Evolutionary conservation across 1,140 invertebrate genomes (phyloP).

Genomic region (Pachypeltis micranthus): DNA sequence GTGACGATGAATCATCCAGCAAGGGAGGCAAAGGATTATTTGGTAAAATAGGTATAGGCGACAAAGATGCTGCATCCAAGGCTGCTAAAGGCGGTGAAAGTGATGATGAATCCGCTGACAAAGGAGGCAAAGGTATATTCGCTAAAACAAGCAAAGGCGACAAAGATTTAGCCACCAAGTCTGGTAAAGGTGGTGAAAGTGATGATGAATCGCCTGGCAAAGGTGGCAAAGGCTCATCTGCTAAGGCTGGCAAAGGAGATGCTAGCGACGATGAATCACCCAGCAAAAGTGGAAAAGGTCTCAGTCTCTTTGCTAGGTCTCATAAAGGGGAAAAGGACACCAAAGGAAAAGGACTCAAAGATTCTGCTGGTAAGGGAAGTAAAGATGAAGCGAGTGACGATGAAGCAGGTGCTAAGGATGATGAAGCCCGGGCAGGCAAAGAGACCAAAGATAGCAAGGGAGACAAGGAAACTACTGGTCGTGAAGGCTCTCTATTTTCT

Average conservation of each 20-base stretch:
- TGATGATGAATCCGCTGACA: no score
- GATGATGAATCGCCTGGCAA: neutral
- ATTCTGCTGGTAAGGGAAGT: slow-evolving; percentile 16
- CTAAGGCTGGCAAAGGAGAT: neutral
- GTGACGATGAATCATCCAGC: slow-evolving; percentile 4
- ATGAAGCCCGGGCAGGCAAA: slow-evolving; percentile 31
- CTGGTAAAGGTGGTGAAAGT: neutral
- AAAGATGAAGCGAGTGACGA: slow-evolving; percentile 24
- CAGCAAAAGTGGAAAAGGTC: no score
- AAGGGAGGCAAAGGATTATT: neutral
- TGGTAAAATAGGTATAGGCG: neutral
- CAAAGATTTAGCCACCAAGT: no score
- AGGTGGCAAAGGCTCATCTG: neutral
- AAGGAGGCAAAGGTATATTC: no score
- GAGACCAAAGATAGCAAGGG: slow-evolving; percentile 27
- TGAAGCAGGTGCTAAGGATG: slow-evolving; percentile 15
- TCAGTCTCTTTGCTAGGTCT: no score
- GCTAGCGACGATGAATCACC: neutral
- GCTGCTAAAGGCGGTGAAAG: no score
- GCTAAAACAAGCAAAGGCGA: no score
- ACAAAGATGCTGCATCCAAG: no score
- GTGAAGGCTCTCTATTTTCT: neutral
- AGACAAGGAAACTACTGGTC: slow-evolving; percentile 26
- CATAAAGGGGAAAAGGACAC: slow-evolving; percentile 31
- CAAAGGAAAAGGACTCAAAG: slow-evolving; percentile 13